phyloP scores from a whole-genome alignment of 23 tunicate species.

The Halocynthia aurantium region DNA sequence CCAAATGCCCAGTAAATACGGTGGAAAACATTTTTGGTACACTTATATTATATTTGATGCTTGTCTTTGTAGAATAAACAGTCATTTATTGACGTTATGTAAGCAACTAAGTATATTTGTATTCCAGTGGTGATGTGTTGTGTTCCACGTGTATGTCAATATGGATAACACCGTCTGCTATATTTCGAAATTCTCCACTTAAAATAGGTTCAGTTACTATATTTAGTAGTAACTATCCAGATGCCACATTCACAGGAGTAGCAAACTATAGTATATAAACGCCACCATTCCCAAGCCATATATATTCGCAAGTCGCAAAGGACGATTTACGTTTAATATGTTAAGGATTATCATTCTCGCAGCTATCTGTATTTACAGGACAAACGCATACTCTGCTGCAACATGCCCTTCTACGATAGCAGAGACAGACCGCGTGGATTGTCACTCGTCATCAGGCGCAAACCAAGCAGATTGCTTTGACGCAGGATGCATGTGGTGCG shows the following conservation, averaged over 20 bases:
- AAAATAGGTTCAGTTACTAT: no score
- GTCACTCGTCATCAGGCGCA: slow-evolving; percentile 68
- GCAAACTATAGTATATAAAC: background rate
- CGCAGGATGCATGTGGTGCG: slow-evolving; percentile 93
- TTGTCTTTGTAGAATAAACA: no score
- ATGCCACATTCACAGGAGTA: background rate
- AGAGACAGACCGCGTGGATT: slow-evolving; percentile 68
- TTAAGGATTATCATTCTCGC: background rate
- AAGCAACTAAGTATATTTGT: no score
- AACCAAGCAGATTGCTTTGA: slow-evolving; percentile 49
- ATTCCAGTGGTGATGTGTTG: no score
- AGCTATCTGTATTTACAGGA: background rate
- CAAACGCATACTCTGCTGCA: slow-evolving; percentile 62
- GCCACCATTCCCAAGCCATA: background rate
- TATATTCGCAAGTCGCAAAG: background rate
- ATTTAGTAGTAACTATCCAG: background rate
- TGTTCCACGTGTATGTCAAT: no score
- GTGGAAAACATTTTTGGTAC: no score
- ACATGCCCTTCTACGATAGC: slow-evolving; percentile 75
- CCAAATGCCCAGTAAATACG: no score
- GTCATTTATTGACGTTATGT: no score
- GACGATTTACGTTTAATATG: background rate
- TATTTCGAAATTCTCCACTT: no score
- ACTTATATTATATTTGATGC: no score
- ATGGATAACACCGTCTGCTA: no score